Evolutionary conservation across 2,888 invertebrate species (phyloP).

Genomic region (Arctia plantaginis): DNA sequence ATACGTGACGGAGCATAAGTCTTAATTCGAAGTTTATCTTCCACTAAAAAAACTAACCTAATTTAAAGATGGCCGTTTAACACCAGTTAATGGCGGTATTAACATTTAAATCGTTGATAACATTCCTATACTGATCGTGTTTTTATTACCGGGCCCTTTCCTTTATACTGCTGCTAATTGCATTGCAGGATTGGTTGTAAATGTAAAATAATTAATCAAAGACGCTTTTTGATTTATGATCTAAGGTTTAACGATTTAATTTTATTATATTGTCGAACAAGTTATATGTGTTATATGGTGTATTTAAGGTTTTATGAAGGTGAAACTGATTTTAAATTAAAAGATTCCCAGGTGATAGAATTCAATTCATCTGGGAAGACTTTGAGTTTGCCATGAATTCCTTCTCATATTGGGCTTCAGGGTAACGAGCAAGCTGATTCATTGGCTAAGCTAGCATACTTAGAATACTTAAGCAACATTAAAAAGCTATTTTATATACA

Average conservation of each 20-base stretch:
- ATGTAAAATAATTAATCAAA: background rate
- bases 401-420: too few relatives aligned
- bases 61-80: background rate
- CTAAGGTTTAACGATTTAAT: background rate
- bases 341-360: too few relatives aligned
- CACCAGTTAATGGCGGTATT: background rate
- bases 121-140: background rate
- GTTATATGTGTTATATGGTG: background rate
- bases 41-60: background rate
- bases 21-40: background rate
- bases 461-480: too few relatives aligned
- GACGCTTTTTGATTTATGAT: background rate
- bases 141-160: background rate
- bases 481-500: too few relatives aligned
- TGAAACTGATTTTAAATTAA: background rate
- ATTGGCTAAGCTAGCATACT: too few relatives aligned
- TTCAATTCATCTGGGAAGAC: too few relatives aligned
- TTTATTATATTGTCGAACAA: background rate
- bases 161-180: background rate
- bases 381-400: too few relatives aligned
- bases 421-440: too few relatives aligned
- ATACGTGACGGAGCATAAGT: too few relatives aligned
- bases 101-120: background rate
- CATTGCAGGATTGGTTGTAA: background rate
- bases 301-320: background rate